phyloP scores from a whole-genome alignment of 2,113 vertebrate species.

The Anarrhichthys ocellatus region DNA sequence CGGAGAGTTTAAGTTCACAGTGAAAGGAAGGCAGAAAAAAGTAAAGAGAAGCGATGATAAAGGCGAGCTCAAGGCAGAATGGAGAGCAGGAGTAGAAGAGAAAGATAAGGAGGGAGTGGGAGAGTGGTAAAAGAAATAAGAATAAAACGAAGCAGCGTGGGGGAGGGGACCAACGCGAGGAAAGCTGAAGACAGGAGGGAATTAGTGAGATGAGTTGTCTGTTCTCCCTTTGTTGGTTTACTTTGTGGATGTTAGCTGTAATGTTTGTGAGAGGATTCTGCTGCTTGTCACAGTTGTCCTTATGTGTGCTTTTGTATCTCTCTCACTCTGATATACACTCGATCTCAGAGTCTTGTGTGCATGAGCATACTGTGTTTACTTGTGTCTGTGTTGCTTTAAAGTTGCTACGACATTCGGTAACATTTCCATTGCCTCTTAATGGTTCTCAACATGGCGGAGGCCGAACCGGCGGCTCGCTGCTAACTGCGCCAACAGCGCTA shows the following conservation, averaged over 20 bases:
- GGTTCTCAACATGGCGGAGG: background rate
- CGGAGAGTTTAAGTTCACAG: constrained; percentile 75
- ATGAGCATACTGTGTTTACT: background rate
- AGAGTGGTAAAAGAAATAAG: constrained; percentile 35
- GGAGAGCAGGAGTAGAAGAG: constrained; percentile 57
- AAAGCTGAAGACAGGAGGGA: constrained; percentile 59
- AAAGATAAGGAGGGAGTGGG: constrained; percentile 58
- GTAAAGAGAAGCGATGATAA: constrained; percentile 46
- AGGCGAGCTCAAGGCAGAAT: constrained; percentile 62
- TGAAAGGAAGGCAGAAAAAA: constrained; percentile 30
- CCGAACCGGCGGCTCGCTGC: too few relatives aligned
- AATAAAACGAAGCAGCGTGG: constrained; percentile 27
- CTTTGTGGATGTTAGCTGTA: constrained; percentile 44
- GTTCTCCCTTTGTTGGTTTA: constrained; percentile 62
- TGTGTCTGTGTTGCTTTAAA: constrained; percentile 6
- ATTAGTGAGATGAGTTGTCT: constrained; percentile 64
- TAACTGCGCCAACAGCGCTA: too few relatives aligned
- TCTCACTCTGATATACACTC: background rate
- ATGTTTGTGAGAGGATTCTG: constrained; percentile 22
- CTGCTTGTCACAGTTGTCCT: constrained; percentile 11
- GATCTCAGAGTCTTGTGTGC: background rate
- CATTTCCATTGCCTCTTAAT: background rate
- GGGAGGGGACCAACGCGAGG: constrained; percentile 54
- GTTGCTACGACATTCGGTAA: background rate
- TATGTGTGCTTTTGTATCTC: constrained; percentile 6